Base-by-base conservation (phyloP, 1,140 invertebrate species). In the Cryptotermes secundus region DNA sequence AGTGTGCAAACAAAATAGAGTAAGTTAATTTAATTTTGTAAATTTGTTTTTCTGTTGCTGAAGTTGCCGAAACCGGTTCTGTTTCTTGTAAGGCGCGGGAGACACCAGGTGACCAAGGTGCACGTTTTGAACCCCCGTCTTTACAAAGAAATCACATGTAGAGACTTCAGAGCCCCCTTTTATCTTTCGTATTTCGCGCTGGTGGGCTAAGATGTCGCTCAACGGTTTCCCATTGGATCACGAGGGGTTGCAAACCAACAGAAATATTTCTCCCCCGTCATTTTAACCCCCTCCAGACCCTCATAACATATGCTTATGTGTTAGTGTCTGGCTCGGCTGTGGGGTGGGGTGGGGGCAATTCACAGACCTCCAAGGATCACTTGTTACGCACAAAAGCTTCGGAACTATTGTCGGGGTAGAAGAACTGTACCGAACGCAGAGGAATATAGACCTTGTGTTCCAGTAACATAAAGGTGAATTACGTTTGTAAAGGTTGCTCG, bases 291-390 rank as follows among this genome's bases (percentile, higher is more conserved):
- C 59, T 72, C 59, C 59, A 72, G n/a, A 31, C 26, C n/a, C n/a
- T 72, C 26, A 72, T 72, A 72, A 72, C n/a, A 72, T 72, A 72
- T 72, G 59, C 59, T 72, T 72, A 16, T 72, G n/a, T 72, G 59
- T 72, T 31, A 72, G 26, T 72, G 59, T 72, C 59, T 72, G 59
- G 59, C 7, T 9, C n/a, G 10, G 59, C 26, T 72, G 26, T 42
- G 38, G 38, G 38, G 53, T 3, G 3, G 59, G 59, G 26, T 1
- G 26, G 59, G n/a, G 26, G 26, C 59, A 72, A n/a, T 72, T n/a
- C 59, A 72, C 59, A 72, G 59, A 26, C 59, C 59, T 72, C n/a
- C 59, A n/a, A 31, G 59, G 59, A 72, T 72, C 59, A 72, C 59
- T 72, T 72, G 59, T 72, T 72, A 72, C 59, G 14, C 31, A 72